Evolutionary conservation across 2,888 invertebrate genomes (phyloP), one percentile per base, ranked within the genome.

Genomic region (Nineta flava): DNA sequence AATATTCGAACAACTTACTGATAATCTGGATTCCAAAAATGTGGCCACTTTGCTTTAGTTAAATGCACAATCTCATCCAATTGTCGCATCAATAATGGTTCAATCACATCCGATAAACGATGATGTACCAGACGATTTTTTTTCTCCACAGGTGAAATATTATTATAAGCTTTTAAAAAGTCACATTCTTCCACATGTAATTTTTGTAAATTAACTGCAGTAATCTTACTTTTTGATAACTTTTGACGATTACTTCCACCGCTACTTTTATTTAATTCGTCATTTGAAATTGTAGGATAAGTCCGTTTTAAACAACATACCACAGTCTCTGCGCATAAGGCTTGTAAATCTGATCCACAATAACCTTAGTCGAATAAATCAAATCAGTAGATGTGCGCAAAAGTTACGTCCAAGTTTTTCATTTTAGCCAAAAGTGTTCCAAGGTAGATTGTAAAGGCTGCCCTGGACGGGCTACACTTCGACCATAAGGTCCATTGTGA

Each of bases 301-400:
- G 81, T 76, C 59, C 87, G 71, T 52, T 84, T 74, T 52, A 92
- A 65, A 17, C 86, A 84, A 61, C 79, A 79, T 38, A 79, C 60
- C 21, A 84, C 77, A 42, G 91, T 82, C 69, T 93, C 91, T 0
- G 88, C 83, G 65, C 91, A 91, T 9, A 93, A 63, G 21, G 19
- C 44, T 63, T 86, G 85, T 47, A 93, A 67, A 68, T 93, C 92
- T 1, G 92, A 90, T 17, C 92, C 93, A 72, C 82, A 75, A 68
- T 81, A 86, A 19, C 82, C 26, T 26, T 26, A 6, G 7, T 26
- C 4, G 2, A 19, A 19, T 19, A 19, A 5, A 19, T 19, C n/a
- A n/a, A n/a, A n/a, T 19, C 5, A 19, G 19, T 19, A 19, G 5
- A 19, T 3, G 2, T 19, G 19, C 19, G 5, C 5, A 19, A 19